Conservation (phyloP, 2,888 invertebrate species). For the Erynnis tages region DNA sequence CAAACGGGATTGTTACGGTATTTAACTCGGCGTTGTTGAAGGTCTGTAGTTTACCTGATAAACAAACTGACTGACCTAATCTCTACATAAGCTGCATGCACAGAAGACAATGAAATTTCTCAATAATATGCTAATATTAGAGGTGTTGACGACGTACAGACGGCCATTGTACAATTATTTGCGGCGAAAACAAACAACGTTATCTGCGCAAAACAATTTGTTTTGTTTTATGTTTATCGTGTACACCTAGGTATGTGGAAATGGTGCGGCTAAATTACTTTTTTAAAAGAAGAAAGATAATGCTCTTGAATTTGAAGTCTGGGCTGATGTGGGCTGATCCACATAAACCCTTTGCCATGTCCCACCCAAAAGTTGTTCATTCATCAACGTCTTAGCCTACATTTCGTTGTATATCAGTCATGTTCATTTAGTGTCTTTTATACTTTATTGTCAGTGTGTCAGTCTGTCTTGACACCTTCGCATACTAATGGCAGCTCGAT, state of each 20-base stretch:
- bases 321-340: too few species aligned
- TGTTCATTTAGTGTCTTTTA: neutral
- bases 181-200: slow-evolving; percentile 18
- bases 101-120: slow-evolving; percentile 31
- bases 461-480: too few species aligned
- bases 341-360: too few species aligned
- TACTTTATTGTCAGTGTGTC: neutral
- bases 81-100: slow-evolving; percentile 28
- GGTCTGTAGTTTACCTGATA: slow-evolving; percentile 26
- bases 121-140: slow-evolving; percentile 32
- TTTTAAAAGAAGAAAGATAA: too few species aligned
- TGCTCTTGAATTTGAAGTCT: too few species aligned
- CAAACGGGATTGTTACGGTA: neutral
- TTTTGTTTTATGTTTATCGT: neutral
- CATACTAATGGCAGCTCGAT: too few species aligned
- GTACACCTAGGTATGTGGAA: too few species aligned
- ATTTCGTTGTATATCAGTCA: too few species aligned
- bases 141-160: slow-evolving; percentile 18
- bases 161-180: slow-evolving; percentile 23
- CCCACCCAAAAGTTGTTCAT: too few species aligned
- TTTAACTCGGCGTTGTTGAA: neutral
- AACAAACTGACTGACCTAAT: slow-evolving; percentile 31
- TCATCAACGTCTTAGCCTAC: too few species aligned
- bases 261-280: too few species aligned
- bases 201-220: slow-evolving; percentile 11